These are phyloP conservation scores for Pristionchus pacificus DNA, from an alignment of 1,140 invertebrate species.

Conservation along the genomic window DNA sequence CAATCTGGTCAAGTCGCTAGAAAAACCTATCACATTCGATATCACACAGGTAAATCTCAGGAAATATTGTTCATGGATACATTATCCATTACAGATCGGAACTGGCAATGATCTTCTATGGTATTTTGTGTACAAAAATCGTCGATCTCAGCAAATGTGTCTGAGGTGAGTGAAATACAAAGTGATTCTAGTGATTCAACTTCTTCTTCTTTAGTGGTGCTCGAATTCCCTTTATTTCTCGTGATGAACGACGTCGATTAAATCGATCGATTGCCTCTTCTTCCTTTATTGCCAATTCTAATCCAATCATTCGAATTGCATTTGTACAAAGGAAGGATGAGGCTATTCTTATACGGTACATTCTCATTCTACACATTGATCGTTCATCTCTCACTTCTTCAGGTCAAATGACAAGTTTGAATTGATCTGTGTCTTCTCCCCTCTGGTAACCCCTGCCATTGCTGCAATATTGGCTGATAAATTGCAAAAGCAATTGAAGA, in stretches of 20 bases:
- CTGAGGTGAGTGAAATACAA: conserved; percentile 7
- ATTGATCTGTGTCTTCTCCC: neutral
- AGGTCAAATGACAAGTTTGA: neutral
- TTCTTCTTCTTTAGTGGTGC: neutral
- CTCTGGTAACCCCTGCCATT: neutral
- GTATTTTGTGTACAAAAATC: conserved; percentile 28
- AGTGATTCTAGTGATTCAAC: neutral
- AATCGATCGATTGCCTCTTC: neutral
- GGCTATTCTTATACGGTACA: neutral
- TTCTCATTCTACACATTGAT: no score
- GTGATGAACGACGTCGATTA: neutral
- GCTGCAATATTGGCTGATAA: neutral
- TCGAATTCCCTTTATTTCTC: neutral
- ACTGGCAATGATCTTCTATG: conserved; percentile 20
- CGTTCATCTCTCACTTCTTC: neutral
- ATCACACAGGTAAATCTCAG: neutral
- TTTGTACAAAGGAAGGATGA: neutral
- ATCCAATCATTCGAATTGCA: neutral
- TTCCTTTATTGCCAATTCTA: neutral
- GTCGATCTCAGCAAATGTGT: conserved; percentile 19
- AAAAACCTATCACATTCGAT: neutral
- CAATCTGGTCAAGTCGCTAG: neutral
- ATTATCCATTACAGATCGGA: conserved; percentile 27
- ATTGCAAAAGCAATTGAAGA: neutral
- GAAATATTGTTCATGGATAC: no score